A percentile compares a stretch with the other conserved stretches of the same genome.
Conservation (phyloP, 2,113 vertebrate genomes). For the Oreochromis spilurus region DNA sequence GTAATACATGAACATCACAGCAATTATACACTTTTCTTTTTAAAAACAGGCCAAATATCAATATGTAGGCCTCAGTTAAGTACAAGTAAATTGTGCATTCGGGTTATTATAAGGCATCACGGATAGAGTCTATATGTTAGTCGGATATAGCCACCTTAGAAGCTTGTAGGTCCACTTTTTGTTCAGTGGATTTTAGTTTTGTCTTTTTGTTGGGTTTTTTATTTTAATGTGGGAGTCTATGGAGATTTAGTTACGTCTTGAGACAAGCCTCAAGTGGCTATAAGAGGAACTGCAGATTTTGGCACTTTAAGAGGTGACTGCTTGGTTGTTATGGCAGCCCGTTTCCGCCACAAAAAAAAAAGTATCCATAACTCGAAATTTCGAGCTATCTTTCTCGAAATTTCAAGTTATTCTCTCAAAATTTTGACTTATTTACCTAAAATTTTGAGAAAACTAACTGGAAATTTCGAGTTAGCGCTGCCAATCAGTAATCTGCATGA, state of each 20-base stretch:
- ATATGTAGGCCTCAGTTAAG: background rate
- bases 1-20: background rate
- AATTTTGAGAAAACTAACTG: background rate
- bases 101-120: background rate
- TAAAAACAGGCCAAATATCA: background rate
- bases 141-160: background rate
- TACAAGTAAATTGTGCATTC: background rate
- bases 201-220: background rate
- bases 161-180: background rate
- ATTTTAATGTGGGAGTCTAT: background rate
- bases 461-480: fast-evolving
- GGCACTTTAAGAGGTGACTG: background rate
- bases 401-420: background rate
- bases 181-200: background rate
- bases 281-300: background rate
- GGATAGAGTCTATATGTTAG: background rate
- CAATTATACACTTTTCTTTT: background rate
- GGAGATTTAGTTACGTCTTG: background rate
- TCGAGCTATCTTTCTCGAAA: background rate
- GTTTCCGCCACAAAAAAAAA: background rate
- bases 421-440: fast-evolving
- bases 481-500: background rate
- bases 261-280: background rate
- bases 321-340: background rate
- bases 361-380: background rate